Evolutionary conservation across 2,888 invertebrate species (phyloP).

Genomic region (Caenorhabditis wallacei): DNA sequence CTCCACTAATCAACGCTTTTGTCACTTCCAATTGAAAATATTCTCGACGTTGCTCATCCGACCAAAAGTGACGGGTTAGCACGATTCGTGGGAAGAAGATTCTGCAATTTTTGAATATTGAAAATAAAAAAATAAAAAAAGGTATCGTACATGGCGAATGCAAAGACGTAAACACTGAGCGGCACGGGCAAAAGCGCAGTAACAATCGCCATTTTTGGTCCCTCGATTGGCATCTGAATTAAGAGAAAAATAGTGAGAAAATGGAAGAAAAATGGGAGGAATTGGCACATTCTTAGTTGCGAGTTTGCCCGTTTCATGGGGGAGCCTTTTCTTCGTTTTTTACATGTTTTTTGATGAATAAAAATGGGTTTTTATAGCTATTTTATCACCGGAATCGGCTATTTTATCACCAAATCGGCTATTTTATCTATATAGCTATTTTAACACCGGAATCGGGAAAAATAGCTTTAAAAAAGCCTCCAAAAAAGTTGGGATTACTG

Average conservation of each 20-base stretch:
- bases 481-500: too few relatives aligned
- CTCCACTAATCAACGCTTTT: conserved; percentile 61
- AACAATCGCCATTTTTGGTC: conserved; percentile 75
- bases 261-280: neutral
- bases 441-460: too few relatives aligned
- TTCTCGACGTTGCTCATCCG: conserved; percentile 74
- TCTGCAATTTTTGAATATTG: too few relatives aligned
- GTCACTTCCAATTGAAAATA: conserved; percentile 72
- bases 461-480: too few relatives aligned
- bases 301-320: conserved; percentile 44
- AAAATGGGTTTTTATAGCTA: too few relatives aligned
- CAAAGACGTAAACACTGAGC: conserved; percentile 77
- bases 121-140: conserved; percentile 53
- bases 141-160: conserved; percentile 74
- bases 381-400: too few relatives aligned
- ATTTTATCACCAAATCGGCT: too few relatives aligned
- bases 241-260: conserved; percentile 6
- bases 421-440: too few relatives aligned
- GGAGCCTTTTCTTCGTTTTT: neutral
- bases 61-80: conserved; percentile 82
- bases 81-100: conserved; percentile 81
- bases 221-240: conserved; percentile 76
- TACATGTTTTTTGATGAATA: too few relatives aligned
- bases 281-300: conserved; percentile 55
- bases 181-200: conserved; percentile 76